Base-by-base conservation (phyloP, 2,797 vertebrate species). In the Sylvilagus floridanus region DNA sequence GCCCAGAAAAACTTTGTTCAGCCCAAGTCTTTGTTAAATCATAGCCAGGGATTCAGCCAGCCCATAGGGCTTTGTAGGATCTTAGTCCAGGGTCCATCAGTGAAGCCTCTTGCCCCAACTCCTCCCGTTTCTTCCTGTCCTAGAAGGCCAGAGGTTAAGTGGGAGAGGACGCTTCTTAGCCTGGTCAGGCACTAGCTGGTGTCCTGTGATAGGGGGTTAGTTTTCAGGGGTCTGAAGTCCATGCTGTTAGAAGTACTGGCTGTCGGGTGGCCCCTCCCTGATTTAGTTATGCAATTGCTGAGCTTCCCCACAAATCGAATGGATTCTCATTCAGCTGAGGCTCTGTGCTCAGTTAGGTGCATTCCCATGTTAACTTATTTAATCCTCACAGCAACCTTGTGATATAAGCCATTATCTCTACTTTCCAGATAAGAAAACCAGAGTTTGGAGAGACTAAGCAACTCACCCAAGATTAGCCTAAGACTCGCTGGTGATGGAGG, bases 401-500 rank as follows among this genome's bases (percentile, higher is more conserved):
- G 24, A 32, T 76, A 17, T 2, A 47, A 88, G 79, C 19, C 12
- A 65, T 94, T 73, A 66, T 65, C 37, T 76, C 63, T 93, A 0
- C 42, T 94, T 91, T 86, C 77, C 32, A 78, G 66, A 26, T 72
- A 12, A 91, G 68, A 88, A 93, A 88, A 76, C 21, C 54, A 54
- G 54, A 1, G 11, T 88, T 95, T 88, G 47, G 69, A 62, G 50
- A 82, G 75, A 52, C 24, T 52, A n/a, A 35, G 30, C 82, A 91
- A 91, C 69, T 93, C 71, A 21, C 35, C 66, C 10, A 78, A 26
- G 28, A 47, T 81, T 54, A 84, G 50, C 30, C 50, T 73, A 35
- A 66, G 37, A 24, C 90, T 35, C 8, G n/a, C 73, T 28, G 14
- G 62, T 7, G 1, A 54, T 30, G 8, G 17, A 50, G 4, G 21